A percentile compares a stretch with the other conserved stretches of the same genome.
phyloP scores from a whole-genome alignment of 2,888 invertebrate genomes.

The Drosophila quinaria region DNA sequence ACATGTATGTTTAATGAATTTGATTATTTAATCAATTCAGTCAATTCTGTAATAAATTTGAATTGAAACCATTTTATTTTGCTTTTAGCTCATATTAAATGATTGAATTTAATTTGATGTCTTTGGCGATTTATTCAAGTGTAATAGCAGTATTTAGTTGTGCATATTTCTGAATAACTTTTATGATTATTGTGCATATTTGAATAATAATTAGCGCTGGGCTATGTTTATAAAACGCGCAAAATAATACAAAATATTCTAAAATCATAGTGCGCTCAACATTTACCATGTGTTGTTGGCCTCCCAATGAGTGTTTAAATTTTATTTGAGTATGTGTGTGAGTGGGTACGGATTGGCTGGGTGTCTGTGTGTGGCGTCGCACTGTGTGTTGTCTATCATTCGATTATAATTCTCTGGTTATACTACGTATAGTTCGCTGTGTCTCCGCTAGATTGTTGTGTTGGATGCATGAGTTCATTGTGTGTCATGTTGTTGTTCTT shows the following conservation, averaged over 20 bases:
- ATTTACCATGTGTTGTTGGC: conserved; percentile 40
- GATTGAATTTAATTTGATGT: background rate
- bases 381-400: conserved; percentile 51
- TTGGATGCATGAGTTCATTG: conserved; percentile 57
- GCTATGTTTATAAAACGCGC: conserved; percentile 19
- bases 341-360: background rate
- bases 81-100: background rate
- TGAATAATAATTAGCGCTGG: conserved; percentile 16
- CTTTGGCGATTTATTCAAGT: background rate
- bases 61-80: background rate
- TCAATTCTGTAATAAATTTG: too few species aligned
- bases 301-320: conserved; percentile 8
- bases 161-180: conserved; percentile 1
- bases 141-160: conserved; percentile 3
- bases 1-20: too few species aligned
- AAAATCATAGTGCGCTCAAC: conserved; percentile 25
- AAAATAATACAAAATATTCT: conserved; percentile 11
- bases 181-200: background rate
- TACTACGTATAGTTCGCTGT: conserved; percentile 29
- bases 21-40: too few species aligned
- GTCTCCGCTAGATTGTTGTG: conserved; percentile 38
- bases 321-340: background rate
- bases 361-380: conserved; percentile 15
- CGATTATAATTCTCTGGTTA: conserved; percentile 50
- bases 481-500: conserved; percentile 43